Percentiles rank a stretch among this genome's conserved stretches.
Conservation (phyloP, 2,888 invertebrate genomes). For the Caradrina clavipalpis region DNA sequence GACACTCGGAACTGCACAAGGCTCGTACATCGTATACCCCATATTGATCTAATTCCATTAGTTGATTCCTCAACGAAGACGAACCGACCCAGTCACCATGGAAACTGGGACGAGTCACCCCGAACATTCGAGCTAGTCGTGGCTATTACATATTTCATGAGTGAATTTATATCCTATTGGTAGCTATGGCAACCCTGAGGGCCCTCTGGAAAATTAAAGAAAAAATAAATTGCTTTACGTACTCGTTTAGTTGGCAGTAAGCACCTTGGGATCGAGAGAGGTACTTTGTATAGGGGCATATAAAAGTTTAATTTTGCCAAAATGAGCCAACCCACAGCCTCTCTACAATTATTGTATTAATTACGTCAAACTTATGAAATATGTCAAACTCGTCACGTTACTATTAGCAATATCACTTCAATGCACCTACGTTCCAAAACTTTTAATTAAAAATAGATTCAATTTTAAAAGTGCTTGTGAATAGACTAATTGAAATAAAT, state of each 20-base stretch:
- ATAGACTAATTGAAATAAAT: too few relatives aligned
- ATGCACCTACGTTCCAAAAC: too few relatives aligned
- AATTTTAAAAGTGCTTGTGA: too few relatives aligned
- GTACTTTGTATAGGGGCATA: background rate
- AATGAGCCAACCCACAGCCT: too few relatives aligned
- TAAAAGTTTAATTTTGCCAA: background rate
- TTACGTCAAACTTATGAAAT: too few relatives aligned
- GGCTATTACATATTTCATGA: conserved; percentile 66
- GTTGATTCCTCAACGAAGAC: conserved; percentile 11
- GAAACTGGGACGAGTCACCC: conserved; percentile 50
- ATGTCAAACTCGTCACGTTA: too few relatives aligned
- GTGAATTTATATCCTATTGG: conserved; percentile 49
- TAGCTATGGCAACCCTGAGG: conserved; percentile 38
- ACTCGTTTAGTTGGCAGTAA: background rate
- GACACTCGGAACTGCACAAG: background rate
- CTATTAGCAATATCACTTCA: too few relatives aligned
- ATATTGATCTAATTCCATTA: conserved; percentile 50
- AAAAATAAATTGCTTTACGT: conserved; percentile 24
- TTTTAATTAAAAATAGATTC: too few relatives aligned
- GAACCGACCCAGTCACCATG: conserved; percentile 45
- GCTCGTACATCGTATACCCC: background rate
- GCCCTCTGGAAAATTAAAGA: conserved; percentile 46
- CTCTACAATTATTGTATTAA: too few relatives aligned
- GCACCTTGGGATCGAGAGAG: background rate
- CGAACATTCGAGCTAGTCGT: conserved; percentile 50